Percentiles rank a stretch among this genome's conserved stretches.
These are phyloP conservation scores for Catharus minimus DNA, from an alignment of 2,113 vertebrate species.

Conservation along the genomic window DNA sequence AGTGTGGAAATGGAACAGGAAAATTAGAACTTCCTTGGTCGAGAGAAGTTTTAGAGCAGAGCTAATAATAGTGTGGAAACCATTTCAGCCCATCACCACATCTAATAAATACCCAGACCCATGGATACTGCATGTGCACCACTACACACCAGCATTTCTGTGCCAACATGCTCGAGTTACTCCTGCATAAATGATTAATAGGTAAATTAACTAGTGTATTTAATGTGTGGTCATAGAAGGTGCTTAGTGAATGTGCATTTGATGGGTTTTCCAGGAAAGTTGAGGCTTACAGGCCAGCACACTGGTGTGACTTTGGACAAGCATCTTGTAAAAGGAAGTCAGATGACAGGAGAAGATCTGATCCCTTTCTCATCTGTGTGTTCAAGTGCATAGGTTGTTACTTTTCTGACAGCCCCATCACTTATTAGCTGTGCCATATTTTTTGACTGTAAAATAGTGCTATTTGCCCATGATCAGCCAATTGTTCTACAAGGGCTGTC, in stretches of 20 bases:
- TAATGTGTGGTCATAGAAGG: background rate
- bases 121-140: background rate
- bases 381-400: background rate
- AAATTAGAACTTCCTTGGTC: background rate
- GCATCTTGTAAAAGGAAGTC: background rate
- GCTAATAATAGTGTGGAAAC: background rate
- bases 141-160: background rate
- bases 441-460: background rate
- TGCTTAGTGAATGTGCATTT: background rate
- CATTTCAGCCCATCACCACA: background rate
- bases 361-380: background rate
- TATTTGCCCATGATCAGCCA: background rate
- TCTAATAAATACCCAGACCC: background rate
- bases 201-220: background rate
- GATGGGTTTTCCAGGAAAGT: background rate
- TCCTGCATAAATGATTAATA: background rate
- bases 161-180: background rate
- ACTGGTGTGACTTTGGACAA: background rate
- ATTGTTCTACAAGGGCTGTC: background rate
- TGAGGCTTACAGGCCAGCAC: background rate
- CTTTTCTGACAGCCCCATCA: background rate
- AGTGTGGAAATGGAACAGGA: background rate
- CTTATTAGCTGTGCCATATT: background rate
- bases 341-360: background rate
- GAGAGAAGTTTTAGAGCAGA: background rate